Conservation (phyloP, 2,113 vertebrate genomes). For the Illadopsis cleaveri region DNA sequence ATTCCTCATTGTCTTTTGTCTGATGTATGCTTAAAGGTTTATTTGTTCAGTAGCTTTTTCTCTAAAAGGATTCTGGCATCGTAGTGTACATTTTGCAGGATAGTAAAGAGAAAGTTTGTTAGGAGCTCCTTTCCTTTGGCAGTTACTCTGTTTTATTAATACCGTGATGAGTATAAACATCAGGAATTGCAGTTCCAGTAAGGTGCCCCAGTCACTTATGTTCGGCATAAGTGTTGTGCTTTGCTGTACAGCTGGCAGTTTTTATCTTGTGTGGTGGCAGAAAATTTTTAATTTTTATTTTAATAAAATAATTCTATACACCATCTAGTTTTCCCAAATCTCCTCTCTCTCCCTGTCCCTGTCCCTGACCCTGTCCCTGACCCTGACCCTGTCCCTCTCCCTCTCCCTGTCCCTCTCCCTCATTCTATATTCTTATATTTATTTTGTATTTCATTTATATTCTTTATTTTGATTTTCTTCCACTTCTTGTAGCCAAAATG, state of each 20-base stretch:
- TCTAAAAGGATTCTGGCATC: conserved; percentile 39
- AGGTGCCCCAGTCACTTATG: neutral
- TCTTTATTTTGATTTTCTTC: neutral
- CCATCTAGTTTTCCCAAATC: neutral
- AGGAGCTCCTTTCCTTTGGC: neutral
- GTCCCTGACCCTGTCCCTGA: too few relatives aligned
- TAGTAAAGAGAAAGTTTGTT: conserved; percentile 50
- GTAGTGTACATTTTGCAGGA: conserved; percentile 36
- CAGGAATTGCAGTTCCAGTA: neutral
- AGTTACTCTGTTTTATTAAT: neutral
- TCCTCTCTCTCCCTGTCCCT: too few relatives aligned
- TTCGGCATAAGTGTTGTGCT: neutral
- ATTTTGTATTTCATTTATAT: too few relatives aligned
- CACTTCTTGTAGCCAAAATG: neutral
- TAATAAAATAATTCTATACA: neutral
- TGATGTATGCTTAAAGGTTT: conserved; percentile 15
- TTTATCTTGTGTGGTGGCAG: neutral
- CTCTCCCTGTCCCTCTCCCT: too few relatives aligned
- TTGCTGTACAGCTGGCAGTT: neutral
- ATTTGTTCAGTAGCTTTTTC: conserved; percentile 47
- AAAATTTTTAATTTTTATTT: neutral
- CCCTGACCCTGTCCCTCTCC: too few relatives aligned
- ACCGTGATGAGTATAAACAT: neutral
- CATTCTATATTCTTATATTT: too few relatives aligned
- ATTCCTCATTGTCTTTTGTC: conserved; percentile 29